A percentile compares a stretch with the other conserved stretches of the same genome.
These are phyloP conservation scores for Bubo blakistoni DNA, from an alignment of 2,113 vertebrate genomes.

Conservation along the genomic window DNA sequence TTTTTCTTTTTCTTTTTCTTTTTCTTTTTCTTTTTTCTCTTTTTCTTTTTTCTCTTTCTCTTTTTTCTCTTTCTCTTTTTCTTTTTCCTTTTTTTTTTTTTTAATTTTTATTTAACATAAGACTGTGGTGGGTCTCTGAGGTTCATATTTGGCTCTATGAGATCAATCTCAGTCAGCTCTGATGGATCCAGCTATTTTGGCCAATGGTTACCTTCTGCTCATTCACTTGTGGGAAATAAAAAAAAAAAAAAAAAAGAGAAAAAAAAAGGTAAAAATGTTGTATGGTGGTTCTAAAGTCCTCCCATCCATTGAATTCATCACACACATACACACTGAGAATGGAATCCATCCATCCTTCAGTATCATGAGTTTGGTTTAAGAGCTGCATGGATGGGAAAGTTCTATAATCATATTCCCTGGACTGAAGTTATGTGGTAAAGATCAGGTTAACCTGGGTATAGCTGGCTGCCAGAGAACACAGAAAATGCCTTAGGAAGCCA, in stretches of 20 bases:
- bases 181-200: background rate
- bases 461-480: constrained; percentile 52
- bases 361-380: background rate
- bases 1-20: background rate
- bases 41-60: background rate
- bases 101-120: background rate
- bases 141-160: background rate
- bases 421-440: constrained; percentile 45
- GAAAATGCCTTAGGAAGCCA: constrained; percentile 57
- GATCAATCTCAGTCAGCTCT: background rate
- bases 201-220: background rate
- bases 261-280: background rate
- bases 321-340: background rate
- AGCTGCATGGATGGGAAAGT: constrained; percentile 30
- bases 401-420: constrained; percentile 61
- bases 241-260: background rate
- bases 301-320: background rate
- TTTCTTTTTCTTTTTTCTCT: background rate
- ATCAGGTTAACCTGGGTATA: constrained; percentile 54
- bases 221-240: background rate
- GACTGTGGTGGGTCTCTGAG: constrained; percentile 56
- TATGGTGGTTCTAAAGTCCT: background rate
- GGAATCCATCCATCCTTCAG: constrained; percentile 8
- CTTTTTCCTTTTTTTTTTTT: background rate
- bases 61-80: background rate